Evolutionary conservation across 2,888 invertebrate species (phyloP), one percentile per base, ranked within the genome.

Genomic region (Alentia gelatinosa): DNA sequence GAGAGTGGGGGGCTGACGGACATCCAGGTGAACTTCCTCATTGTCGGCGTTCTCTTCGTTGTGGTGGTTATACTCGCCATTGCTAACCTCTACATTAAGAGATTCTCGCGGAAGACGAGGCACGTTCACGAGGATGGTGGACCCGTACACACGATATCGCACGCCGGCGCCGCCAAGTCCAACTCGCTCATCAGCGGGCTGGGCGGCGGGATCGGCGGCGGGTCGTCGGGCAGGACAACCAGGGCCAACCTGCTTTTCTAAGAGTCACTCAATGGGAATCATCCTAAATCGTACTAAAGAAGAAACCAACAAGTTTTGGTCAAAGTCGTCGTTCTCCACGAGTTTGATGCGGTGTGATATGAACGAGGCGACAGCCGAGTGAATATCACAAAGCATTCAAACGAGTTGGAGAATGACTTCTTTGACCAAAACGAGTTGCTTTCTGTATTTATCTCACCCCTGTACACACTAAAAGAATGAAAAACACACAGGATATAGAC

Each of bases 1-100:
- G 79, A 79, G 79, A 39, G 37, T 39, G 79, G 26, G n/a, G 40
- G 47, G 33, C 47, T 90, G 35, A 90, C 90, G 1, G 90, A 90
- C 90, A 90, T 90, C 79, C 83, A 90, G 56, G 33, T 90, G 50
- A 75, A 90, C 50, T 90, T 90, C 37, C 33, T 90, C n/a, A 47
- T 90, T 42, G 90, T 90, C 42, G 90, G 90, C 84, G 47, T 75
- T 15, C 90, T 90, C n/a, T 83, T 84, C 39, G 56, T 84, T 12
- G 90, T 90, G n/a, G 90, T 90, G 19, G 83, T 90, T 35, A 23
- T 90, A 19, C 84, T 90, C 35, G 90, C 90, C 12, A 75, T 90
- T 42, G 63, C 40, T 23, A 90, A 90, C 56, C 84, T 90, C 9
- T 90, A 83, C 84, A 90, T 90, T 35, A 42, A 86, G 50, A 42